phyloP scores from a whole-genome alignment of 2,113 vertebrate species.

The Chaenogobius annularis region DNA sequence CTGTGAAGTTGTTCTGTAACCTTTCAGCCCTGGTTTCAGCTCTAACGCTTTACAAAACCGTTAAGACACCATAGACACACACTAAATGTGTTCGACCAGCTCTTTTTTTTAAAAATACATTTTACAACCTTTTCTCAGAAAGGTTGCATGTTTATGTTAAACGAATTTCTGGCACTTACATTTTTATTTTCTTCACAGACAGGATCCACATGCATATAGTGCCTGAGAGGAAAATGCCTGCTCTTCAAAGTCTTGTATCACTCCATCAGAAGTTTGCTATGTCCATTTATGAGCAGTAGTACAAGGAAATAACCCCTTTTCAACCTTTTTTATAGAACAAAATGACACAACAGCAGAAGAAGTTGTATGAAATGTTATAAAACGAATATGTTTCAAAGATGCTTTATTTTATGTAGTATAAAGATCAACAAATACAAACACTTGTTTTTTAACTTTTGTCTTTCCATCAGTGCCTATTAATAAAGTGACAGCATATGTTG shows the following conservation, averaged over 20 bases:
- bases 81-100: slow-evolving; percentile 9
- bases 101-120: background rate
- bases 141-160: background rate
- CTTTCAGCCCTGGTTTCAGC: slow-evolving; percentile 37
- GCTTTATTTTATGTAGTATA: background rate
- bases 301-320: background rate
- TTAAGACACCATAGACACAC: slow-evolving; percentile 31
- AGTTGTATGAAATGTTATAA: background rate
- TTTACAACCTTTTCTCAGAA: background rate
- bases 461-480: too few relatives aligned
- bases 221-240: slow-evolving; percentile 89
- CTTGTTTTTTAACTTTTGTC: too few relatives aligned
- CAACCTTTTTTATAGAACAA: background rate
- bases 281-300: slow-evolving; percentile 92
- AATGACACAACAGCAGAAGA: background rate
- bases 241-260: slow-evolving; percentile 94
- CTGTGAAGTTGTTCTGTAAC: slow-evolving; percentile 45
- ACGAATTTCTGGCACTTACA: background rate
- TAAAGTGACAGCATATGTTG: too few relatives aligned
- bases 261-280: slow-evolving; percentile 98
- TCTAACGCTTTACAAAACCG: slow-evolving; percentile 48
- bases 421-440: background rate
- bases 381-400: too few relatives aligned
- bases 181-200: slow-evolving; percentile 71
- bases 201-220: slow-evolving; percentile 94